Evolutionary conservation across 2,888 invertebrate species (phyloP).

Genomic region (Callimorpha dominula): DNA sequence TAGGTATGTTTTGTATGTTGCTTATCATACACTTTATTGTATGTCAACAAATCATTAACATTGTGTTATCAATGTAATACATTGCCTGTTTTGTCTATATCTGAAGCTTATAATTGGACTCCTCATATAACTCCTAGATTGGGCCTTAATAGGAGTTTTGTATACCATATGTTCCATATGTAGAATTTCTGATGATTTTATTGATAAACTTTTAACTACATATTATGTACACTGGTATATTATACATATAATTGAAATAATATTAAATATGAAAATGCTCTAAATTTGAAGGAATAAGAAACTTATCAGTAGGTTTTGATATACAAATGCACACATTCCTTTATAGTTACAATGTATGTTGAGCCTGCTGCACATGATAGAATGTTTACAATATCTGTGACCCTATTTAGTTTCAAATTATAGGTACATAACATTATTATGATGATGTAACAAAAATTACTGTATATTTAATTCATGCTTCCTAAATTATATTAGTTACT

Average conservation of each 20-base stretch:
- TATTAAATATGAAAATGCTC: not conserved
- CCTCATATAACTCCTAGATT: not conserved
- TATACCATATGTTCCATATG: not conserved
- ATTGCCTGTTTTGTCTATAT: not conserved
- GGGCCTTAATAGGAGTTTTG: not conserved
- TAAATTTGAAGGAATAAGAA: slow-evolving; percentile 3
- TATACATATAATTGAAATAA: not conserved
- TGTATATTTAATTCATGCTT: not conserved
- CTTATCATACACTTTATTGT: slow-evolving; percentile 27
- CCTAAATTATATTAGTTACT: not conserved
- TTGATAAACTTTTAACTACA: too few species aligned
- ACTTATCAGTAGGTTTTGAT: slow-evolving; percentile 30
- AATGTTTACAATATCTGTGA: slow-evolving; percentile 51
- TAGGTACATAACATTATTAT: slow-evolving; percentile 2
- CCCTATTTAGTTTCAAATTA: slow-evolving; percentile 39
- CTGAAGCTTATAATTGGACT: not conserved
- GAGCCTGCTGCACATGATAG: slow-evolving; percentile 36
- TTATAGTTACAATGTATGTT: slow-evolving; percentile 24
- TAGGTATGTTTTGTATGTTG: slow-evolving; percentile 82
- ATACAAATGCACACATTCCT: slow-evolving; percentile 25
- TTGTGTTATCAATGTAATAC: slow-evolving; percentile 1
- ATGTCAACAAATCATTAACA: slow-evolving; percentile 1
- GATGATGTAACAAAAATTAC: not conserved
- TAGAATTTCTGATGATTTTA: not conserved
- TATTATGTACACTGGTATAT: not conserved